Evolutionary conservation across 2,113 vertebrate species (phyloP).

Genomic region (Oriolus oriolus): DNA sequence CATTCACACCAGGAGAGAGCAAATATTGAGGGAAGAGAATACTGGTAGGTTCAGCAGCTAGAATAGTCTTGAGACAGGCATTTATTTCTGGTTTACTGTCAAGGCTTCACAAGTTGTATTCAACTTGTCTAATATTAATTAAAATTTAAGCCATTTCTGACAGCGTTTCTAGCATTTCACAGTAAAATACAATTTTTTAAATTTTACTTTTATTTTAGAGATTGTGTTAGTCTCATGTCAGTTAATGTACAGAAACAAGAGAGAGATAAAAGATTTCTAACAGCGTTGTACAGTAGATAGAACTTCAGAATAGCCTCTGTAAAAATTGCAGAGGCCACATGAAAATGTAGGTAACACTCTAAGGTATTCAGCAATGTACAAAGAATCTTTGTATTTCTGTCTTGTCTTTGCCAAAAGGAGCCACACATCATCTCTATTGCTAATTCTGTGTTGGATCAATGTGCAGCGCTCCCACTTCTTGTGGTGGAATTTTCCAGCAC

Average conservation of each 20-base stretch:
- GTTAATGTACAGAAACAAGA: background rate
- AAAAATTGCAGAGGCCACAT: background rate
- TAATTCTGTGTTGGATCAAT: constrained; percentile 7
- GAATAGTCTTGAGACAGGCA: background rate
- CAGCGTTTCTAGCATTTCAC: background rate
- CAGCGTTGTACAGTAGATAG: background rate
- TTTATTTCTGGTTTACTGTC: background rate
- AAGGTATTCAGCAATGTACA: background rate
- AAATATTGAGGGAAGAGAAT: background rate
- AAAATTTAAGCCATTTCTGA: background rate
- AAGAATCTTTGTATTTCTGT: constrained; percentile 1
- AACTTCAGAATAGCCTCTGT: background rate
- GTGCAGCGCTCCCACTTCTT: background rate
- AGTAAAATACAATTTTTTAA: background rate
- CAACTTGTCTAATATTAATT: background rate
- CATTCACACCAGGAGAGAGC: background rate
- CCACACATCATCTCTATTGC: background rate
- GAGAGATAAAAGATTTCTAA: background rate
- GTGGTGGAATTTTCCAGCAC: background rate
- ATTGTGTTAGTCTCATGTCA: background rate
- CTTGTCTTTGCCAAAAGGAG: background rate
- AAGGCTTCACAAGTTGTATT: background rate
- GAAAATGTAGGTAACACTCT: background rate
- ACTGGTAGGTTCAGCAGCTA: background rate
- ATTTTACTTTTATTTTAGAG: background rate